phyloP scores from a whole-genome alignment of 2,797 vertebrate genomes.

The Gymnothorax javanicus region DNA sequence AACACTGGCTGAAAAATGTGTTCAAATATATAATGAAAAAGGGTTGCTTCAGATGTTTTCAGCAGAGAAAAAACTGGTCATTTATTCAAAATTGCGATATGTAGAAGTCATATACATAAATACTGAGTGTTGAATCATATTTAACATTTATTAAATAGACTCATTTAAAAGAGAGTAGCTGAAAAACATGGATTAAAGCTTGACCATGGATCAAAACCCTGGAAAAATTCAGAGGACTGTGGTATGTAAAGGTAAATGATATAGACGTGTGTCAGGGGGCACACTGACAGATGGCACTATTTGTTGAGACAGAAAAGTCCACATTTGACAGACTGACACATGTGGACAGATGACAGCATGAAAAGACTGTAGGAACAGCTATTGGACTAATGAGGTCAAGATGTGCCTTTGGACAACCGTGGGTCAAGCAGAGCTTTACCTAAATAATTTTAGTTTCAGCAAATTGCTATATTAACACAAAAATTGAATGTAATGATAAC shows the following conservation, averaged over 20 bases:
- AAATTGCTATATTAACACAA: neutral
- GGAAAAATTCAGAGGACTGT: neutral
- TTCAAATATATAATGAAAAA: neutral
- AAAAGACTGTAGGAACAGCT: neutral
- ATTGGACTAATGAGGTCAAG: conserved; percentile 36
- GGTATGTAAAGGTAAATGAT: neutral
- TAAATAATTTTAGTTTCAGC: conserved; percentile 23
- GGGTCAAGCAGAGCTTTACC: conserved; percentile 7
- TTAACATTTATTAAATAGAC: neutral
- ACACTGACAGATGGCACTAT: neutral
- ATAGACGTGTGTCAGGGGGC: neutral
- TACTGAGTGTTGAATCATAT: neutral
- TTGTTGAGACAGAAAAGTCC: neutral
- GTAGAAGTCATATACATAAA: neutral
- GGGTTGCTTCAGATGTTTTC: neutral
- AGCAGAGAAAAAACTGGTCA: neutral
- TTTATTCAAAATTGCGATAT: neutral
- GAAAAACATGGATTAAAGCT: neutral
- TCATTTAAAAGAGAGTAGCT: neutral
- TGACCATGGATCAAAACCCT: neutral
- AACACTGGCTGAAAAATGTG: neutral
- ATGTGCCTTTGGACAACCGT: conserved; percentile 16
- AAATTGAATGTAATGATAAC: conserved; percentile 18
- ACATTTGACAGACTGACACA: conserved; percentile 9
- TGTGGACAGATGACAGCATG: conserved; percentile 17